These are phyloP conservation scores for Hycleus phaleratus DNA, from an alignment of 1,140 invertebrate species.

Conservation along the genomic window DNA sequence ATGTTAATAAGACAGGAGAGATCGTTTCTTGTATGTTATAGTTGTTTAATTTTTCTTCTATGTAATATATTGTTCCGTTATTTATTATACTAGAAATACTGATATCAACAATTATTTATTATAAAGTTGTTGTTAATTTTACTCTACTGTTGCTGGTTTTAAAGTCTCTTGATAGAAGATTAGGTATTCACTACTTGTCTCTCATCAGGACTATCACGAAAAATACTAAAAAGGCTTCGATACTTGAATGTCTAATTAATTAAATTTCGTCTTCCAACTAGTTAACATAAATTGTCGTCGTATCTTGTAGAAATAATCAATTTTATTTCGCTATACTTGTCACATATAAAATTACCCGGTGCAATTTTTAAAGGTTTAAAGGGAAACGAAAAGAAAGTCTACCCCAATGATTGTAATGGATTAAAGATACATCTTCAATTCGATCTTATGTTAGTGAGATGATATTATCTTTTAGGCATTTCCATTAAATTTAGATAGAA, in stretches of 20 bases:
- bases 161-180: slow-evolving; percentile 14
- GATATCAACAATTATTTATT: too few species aligned
- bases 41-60: too few species aligned
- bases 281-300: slow-evolving; percentile 26
- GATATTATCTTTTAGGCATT: slow-evolving; percentile 11
- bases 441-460: background rate
- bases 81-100: too few species aligned
- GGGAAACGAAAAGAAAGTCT: too few species aligned
- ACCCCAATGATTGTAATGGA: slow-evolving; percentile 25
- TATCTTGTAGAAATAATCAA: too few species aligned
- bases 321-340: too few species aligned
- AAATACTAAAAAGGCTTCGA: slow-evolving; percentile 37
- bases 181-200: slow-evolving; percentile 37
- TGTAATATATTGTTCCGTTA: too few species aligned
- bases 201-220: slow-evolving; percentile 29
- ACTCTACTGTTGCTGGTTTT: background rate
- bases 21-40: too few species aligned
- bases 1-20: too few species aligned
- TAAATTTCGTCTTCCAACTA: slow-evolving; percentile 25
- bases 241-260: slow-evolving; percentile 38
- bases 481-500: slow-evolving; percentile 3
- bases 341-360: too few species aligned
- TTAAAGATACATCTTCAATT: slow-evolving; percentile 22
- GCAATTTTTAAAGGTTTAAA: too few species aligned
- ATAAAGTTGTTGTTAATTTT: background rate